These are phyloP conservation scores for Lampris incognitus DNA, from an alignment of 2,113 vertebrate species.

Conservation along the genomic window DNA sequence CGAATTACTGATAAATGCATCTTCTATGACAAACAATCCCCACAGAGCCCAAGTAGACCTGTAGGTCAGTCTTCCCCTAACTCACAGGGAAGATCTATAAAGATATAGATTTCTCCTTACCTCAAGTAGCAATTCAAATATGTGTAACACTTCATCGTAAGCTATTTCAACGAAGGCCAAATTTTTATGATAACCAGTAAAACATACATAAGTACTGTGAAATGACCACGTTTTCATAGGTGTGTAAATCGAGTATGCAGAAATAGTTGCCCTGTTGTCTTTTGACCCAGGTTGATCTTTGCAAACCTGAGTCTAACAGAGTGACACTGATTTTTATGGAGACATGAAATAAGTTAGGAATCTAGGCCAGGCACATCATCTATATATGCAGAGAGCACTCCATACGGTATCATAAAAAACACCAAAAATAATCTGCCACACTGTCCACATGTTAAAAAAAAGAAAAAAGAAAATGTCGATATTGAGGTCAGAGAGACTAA, in stretches of 20 bases:
- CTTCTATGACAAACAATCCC: neutral
- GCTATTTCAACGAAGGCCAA: neutral
- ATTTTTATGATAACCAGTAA: slow-evolving; percentile 10
- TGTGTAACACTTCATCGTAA: neutral
- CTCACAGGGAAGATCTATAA: neutral
- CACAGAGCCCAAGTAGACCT: neutral
- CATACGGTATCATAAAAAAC: no score
- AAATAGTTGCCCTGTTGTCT: slow-evolving; percentile 11
- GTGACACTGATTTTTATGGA: neutral
- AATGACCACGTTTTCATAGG: neutral
- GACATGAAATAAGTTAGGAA: neutral
- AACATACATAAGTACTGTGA: neutral
- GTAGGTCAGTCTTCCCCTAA: neutral
- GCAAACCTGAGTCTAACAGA: slow-evolving; percentile 34
- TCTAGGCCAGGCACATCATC: no score
- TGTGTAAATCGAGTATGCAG: neutral
- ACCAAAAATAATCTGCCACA: no score
- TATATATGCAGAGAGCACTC: no score
- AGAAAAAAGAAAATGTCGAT: no score
- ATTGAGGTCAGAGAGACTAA: no score
- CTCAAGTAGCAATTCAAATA: neutral
- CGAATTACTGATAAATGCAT: no score
- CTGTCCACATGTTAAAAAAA: no score
- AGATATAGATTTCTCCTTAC: neutral
- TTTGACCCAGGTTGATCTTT: slow-evolving; percentile 36